Evolutionary conservation across 2,113 vertebrate species (phyloP), one percentile per base, ranked within the genome.

Genomic region (Danionella cerebrum): DNA sequence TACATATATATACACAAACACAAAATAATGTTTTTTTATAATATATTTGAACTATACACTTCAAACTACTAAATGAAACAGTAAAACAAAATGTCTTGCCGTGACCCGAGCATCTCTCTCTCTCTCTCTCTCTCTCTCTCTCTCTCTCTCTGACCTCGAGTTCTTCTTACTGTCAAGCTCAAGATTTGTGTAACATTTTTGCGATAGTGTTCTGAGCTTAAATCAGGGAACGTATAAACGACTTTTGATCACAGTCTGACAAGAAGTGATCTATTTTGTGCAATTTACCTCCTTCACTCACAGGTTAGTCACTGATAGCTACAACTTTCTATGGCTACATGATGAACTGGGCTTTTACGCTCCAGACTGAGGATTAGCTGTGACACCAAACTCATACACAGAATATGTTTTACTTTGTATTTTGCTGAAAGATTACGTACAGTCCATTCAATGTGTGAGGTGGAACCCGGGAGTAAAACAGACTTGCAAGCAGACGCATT

Each of bases 291-390:
- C 45, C 31, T 66, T 53, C 38, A 48, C 24, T 24, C 41, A 39
- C 9, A 9, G 22, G 45, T 21, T 27, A 25, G 14, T 47, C 65
- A 35, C 27, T 24, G 47, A 36, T 19, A 45, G 54, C 36, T 19
- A 29, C 27, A 11, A 16, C 16, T 65, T 33, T 64, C 69, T 16
- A 42, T 36, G 69, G 38, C 62, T 31, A 63, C 19, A 42, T 71
- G 73, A 71, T 57, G 48, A 59, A 75, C 54, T 3, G 55, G 35
- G 27, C 57, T 71, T 71, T 67, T 67, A 58, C 35, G 11, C 19
- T 44, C 39, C 31, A 51, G 35, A 24, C 50, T 1, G 21, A 38
- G 51, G 47, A 63, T 63, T 57, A 67, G 71, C 69, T 36, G 12
- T 22, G n/a, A 53, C 42, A 42, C 29, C 16, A 4, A 21, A 53